These are phyloP conservation scores for Indicator indicator DNA, from an alignment of 2,113 vertebrate genomes.

Conservation along the genomic window DNA sequence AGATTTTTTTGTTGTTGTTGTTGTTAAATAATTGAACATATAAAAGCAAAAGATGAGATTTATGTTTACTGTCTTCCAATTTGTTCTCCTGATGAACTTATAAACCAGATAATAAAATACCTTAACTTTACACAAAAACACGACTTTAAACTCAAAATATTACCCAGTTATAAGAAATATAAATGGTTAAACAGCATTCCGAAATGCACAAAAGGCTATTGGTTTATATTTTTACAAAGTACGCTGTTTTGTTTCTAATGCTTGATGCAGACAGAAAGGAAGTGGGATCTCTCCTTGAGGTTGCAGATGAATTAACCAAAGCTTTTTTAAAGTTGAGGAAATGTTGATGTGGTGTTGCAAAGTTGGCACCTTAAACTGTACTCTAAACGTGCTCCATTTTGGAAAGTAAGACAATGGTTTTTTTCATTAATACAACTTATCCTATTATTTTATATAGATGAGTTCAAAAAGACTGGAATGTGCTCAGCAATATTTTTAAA, in stretches of 20 bases:
- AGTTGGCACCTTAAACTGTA: background rate
- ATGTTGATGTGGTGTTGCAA: background rate
- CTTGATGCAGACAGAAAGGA: background rate
- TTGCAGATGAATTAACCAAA: background rate
- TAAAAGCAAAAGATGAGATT: background rate
- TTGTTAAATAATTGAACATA: background rate
- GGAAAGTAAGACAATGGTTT: background rate
- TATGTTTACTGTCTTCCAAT: background rate
- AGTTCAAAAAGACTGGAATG: background rate
- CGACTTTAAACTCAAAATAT: background rate
- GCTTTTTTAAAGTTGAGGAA: background rate
- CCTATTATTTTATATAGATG: background rate
- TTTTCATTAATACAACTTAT: background rate
- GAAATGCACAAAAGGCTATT: background rate
- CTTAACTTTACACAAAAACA: background rate
- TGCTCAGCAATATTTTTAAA: background rate
- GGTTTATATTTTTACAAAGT: background rate
- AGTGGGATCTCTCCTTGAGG: background rate
- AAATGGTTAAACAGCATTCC: background rate
- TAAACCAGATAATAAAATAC: background rate
- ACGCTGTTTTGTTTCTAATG: background rate
- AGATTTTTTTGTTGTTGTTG: background rate
- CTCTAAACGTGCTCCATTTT: background rate
- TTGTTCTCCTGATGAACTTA: background rate
- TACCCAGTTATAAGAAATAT: background rate